Percentiles rank a stretch among this genome's conserved stretches.
phyloP scores from a whole-genome alignment of 2,797 vertebrate species.

The Danio jaintianensis region DNA sequence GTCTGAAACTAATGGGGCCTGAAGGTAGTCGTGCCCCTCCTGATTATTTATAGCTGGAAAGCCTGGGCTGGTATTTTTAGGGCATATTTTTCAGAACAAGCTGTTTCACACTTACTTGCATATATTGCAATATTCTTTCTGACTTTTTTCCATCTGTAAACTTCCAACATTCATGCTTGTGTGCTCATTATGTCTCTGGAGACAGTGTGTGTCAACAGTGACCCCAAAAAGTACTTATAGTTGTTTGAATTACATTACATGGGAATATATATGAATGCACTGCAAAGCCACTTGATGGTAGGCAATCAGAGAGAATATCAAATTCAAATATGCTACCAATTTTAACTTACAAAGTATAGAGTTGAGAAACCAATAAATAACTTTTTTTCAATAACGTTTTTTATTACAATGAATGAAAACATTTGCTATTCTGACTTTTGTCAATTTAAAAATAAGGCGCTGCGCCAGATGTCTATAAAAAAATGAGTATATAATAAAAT shows the following conservation, averaged over 20 bases:
- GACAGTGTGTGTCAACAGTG: background rate
- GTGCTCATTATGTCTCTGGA: background rate
- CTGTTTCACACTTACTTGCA: conserved; percentile 42
- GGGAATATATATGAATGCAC: background rate
- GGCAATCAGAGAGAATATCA: too few relatives aligned
- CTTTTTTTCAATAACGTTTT: too few relatives aligned
- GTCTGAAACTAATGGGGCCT: conserved; percentile 31
- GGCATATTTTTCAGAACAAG: conserved; percentile 37
- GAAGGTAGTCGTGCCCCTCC: conserved; percentile 17
- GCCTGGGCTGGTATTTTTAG: conserved; percentile 48
- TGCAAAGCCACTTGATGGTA: background rate
- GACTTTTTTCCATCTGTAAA: conserved; percentile 3
- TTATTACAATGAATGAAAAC: too few relatives aligned
- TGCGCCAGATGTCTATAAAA: too few relatives aligned
- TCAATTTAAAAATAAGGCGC: too few relatives aligned
- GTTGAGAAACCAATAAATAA: background rate
- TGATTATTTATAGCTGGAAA: conserved; percentile 47
- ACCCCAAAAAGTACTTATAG: background rate
- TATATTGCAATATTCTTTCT: conserved; percentile 8
- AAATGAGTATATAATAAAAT: too few relatives aligned
- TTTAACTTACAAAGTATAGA: too few relatives aligned
- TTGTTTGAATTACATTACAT: background rate
- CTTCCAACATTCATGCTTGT: background rate
- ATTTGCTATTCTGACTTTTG: too few relatives aligned
- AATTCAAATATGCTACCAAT: background rate